Percentiles rank a stretch among this genome's conserved stretches.
phyloP scores from a whole-genome alignment of 1,140 invertebrate genomes.

The Metopolophium dirhodum region DNA sequence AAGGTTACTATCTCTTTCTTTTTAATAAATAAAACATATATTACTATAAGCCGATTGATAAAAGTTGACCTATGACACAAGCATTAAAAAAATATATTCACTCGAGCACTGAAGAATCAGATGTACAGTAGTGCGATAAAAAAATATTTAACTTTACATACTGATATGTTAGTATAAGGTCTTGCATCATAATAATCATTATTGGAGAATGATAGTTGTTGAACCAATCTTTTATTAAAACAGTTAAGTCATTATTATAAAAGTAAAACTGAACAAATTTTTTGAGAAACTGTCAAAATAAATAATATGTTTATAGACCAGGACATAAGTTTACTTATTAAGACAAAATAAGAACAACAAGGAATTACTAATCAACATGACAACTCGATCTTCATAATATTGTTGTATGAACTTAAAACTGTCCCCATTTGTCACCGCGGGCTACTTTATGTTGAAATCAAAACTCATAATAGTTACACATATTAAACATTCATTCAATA shows the following conservation, averaged over 20 bases:
- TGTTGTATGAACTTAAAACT: not conserved
- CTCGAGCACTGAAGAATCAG: not conserved
- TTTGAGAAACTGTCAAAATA: not conserved
- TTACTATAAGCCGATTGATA: conserved; percentile 23
- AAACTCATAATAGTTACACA: not conserved
- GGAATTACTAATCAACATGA: not conserved
- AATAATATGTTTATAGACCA: not conserved
- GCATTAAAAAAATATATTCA: not conserved
- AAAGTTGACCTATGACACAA: conserved; percentile 36
- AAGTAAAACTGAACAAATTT: not conserved
- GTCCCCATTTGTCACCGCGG: not conserved
- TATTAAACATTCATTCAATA: conserved; percentile 31
- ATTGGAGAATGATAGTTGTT: not conserved
- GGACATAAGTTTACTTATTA: not conserved
- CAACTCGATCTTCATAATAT: not conserved
- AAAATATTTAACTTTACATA: not conserved
- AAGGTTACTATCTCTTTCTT: conserved; percentile 22
- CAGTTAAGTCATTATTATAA: not conserved
- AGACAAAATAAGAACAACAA: not conserved
- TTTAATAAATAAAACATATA: conserved; percentile 7
- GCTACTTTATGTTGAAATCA: not conserved
- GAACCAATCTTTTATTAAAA: not conserved
- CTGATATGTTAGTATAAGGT: not conserved
- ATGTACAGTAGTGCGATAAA: not conserved
- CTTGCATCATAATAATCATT: conserved; percentile 9